These are phyloP conservation scores for Lingula anatina DNA, from an alignment of 2,888 invertebrate species.

Conservation along the genomic window DNA sequence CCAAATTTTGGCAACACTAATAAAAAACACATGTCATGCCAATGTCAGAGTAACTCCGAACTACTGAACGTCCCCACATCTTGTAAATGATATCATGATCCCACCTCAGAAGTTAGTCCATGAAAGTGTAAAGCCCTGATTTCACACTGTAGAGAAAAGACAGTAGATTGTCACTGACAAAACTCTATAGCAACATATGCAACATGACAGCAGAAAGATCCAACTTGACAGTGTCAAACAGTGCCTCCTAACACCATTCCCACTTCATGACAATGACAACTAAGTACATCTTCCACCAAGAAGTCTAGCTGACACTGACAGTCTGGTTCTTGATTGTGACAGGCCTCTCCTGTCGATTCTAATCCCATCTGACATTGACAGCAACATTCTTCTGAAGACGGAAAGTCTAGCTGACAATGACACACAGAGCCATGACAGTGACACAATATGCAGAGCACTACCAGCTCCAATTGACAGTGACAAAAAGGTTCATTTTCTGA, in stretches of 20 bases:
- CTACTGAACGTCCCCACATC: no score
- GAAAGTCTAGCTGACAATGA: slow-evolving; percentile 8
- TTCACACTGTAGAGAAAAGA: no score
- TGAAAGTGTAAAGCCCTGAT: no score
- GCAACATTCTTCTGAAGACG: background rate
- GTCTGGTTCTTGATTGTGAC: slow-evolving; percentile 12
- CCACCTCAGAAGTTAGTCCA: no score
- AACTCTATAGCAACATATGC: no score
- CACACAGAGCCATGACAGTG: slow-evolving; percentile 8
- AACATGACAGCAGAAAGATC: no score
- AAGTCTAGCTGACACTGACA: slow-evolving; percentile 7
- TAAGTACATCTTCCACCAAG: background rate
- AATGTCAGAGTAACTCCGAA: no score
- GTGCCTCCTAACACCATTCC: slow-evolving; percentile 2
- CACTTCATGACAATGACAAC: background rate
- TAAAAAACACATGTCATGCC: no score
- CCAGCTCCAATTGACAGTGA: slow-evolving; percentile 9
- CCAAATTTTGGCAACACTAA: no score
- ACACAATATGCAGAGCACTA: slow-evolving; percentile 2
- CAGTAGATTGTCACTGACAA: no score
- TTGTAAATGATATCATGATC: no score
- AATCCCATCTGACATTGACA: background rate
- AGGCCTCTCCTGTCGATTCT: slow-evolving; percentile 3
- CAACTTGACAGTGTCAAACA: slow-evolving; percentile 12
- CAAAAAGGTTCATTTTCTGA: slow-evolving; percentile 1